Base-by-base conservation (phyloP, 1,140 invertebrate species). In the Phymastichus coffea region DNA sequence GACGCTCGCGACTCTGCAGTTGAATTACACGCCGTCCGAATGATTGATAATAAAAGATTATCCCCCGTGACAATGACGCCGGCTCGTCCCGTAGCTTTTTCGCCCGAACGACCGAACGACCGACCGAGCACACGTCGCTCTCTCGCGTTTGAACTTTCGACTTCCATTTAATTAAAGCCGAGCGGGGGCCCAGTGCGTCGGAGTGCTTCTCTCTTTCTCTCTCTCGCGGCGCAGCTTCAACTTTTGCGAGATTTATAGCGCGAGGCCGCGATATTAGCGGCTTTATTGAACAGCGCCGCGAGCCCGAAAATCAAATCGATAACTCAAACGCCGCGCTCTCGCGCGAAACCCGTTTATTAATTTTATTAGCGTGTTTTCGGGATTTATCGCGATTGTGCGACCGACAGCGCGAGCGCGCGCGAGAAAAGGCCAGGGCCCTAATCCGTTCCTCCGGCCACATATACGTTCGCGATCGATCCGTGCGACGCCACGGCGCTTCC, bases 21-120 rank as follows among this genome's bases (percentile, higher is more conserved):
- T 76, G 74, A 76, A 79, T 64, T 64, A 76, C 77, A 68, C 75
- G 76, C 77, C 75, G 46, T 22, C 77, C 78, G 77, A 79, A 44
- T 48, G 25, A 48, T 48, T 48, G 28, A 33, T 6, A 33, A 33
- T 7, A 33, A 33, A n/a, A n/a, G n/a, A n/a, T n/a, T n/a, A n/a
- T n/a, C 3, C 30, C 43, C 17, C 15, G 38, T 19, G n/a, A n/a
- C n/a, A n/a, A n/a, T n/a, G n/a, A n/a, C n/a, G 30, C 38, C 17
- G 8, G 14, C 41, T 43, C 38, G 38, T 44, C 25, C 9, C n/a
- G 6, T 7, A 3, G 43, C 15, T 14, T 35, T 44, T 44, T 46
- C 33, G 43, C 22, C 30, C 52, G 40, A 14, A 15, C 28, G 52
- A 44, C 17, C 33, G 19, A 23, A 17, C 9, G 15, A 19, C 23